Conservation (phyloP, 2,113 vertebrate species). For the Leucopternis melanops region DNA sequence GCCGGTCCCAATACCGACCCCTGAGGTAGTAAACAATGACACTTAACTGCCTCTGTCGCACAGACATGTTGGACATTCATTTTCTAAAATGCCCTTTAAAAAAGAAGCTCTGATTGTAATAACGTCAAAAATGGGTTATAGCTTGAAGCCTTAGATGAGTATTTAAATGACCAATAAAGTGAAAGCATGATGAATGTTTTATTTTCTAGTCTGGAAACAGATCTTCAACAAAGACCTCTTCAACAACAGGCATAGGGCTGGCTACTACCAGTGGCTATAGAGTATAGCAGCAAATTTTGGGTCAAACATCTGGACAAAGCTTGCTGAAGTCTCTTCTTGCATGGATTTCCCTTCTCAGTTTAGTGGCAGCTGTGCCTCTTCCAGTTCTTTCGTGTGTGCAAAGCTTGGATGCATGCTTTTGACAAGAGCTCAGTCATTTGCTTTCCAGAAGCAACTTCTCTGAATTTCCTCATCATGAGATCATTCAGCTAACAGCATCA, state of each 20-base stretch:
- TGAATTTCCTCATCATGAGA: slow-evolving; percentile 14
- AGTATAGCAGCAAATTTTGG: background rate
- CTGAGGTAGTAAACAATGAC: background rate
- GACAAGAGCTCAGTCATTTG: background rate
- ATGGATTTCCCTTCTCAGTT: background rate
- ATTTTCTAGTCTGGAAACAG: background rate
- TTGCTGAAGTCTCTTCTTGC: background rate
- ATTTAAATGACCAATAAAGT: background rate
- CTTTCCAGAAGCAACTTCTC: background rate
- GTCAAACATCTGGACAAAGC: background rate
- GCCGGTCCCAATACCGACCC: no score
- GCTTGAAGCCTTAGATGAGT: background rate
- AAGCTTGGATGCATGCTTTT: background rate
- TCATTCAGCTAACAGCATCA: background rate
- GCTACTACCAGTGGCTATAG: background rate
- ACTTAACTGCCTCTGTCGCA: background rate
- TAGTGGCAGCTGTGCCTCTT: background rate
- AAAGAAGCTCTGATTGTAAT: background rate
- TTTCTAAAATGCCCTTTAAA: background rate
- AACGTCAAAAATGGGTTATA: background rate
- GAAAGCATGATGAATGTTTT: background rate
- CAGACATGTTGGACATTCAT: background rate
- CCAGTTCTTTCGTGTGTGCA: background rate
- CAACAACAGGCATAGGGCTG: background rate
- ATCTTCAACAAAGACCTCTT: background rate